Base-by-base conservation (phyloP, 1,140 invertebrate genomes). In the Pseudobourletiella spinata region DNA sequence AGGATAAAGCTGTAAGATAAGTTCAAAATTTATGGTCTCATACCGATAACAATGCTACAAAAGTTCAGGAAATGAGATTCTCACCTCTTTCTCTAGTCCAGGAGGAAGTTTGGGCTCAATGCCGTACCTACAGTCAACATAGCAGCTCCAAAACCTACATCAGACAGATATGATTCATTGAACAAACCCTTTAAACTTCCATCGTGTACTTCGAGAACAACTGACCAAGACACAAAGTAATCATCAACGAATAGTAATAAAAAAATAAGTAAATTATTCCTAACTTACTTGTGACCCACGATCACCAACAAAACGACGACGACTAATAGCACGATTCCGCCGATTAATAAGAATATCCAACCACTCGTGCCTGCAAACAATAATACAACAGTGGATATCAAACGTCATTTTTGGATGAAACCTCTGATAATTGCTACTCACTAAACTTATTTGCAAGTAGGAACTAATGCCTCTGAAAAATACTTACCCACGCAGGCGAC, bases 41-140 rank as follows among this genome's bases (percentile, higher is more conserved):
- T 11, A n/a, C 22, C 22, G 8, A 48, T 11, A 15, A 35, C n/a
- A 4, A 11, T 43, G 25, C 14, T 20, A 57, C 8, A 43, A 8
- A 15, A 44, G 15, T 6, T 4, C n/a, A n/a, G n/a, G n/a, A n/a
- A n/a, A n/a, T n/a, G n/a, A n/a, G n/a, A n/a, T n/a, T 16, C 25
- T 14, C 24, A 52, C 55, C 35, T 54, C 56, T 50, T 56, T 43
- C 14, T 76, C 75, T 14, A 83, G 64, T 55, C 80, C 81, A 15
- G 79, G 77, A 35, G 81, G 81, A 39, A 83, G 66, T 71, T 79
- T 80, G 0, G 82, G 76, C 66, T 78, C 75, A 0, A 81, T 76
- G 64, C 80, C 75, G 64, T n/a, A n/a, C n/a, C 73, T 73, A 78
- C 81, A 82, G 3, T 73, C 74, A 68, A 76, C 76, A 50, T 74